Base-by-base conservation (phyloP, 2,113 vertebrate genomes). In the Ancistrus triradiatus region DNA sequence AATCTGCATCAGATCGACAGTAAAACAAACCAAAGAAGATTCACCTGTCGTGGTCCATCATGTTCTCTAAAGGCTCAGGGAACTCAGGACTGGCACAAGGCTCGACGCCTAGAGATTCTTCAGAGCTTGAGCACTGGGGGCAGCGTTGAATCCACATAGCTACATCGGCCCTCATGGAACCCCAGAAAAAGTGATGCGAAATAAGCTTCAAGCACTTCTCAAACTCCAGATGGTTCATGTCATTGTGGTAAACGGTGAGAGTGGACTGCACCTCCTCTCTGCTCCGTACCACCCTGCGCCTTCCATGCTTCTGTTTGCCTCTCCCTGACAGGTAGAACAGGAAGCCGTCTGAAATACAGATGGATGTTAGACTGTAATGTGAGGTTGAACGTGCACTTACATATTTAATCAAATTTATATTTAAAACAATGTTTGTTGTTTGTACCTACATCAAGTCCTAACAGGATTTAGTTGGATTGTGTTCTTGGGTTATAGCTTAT, bases 171-270 rank as follows among this genome's bases (percentile, higher is more conserved):
- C 51, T 76, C 81, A 85, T 82, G 8, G 78, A 79, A 38, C 74
- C 80, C 81, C 81, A 85, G 72, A 77, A 80, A 61, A 62, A 85
- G 43, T 82, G 83, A 68, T 11, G 17, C 6, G 58, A 80, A 50
- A 85, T 78, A 57, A 85, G 79, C 3, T 74, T 27, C 15, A 81
- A 76, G 63, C 83, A 81, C 58, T 85, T 85, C 67, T 60, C 75
- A 33, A 59, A 13, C 2, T 79, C 70, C 0, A 85, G 78, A 58
- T 85, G 83, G 77, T 85, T 85, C 55, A 84, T 78, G 47, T 82
- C 78, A 4, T 85, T 60, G 72, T 84, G 83, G 35, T 74, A 85
- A 3, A 78, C 75, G 14, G 15, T 21, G 49, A 85, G 74, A 0
- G 77, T 77, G 0, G 28, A 65, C n/a, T 83, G 72, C 1, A 85